Evolutionary conservation across 2,113 vertebrate species (phyloP).

Genomic region (Sapajus apella): DNA sequence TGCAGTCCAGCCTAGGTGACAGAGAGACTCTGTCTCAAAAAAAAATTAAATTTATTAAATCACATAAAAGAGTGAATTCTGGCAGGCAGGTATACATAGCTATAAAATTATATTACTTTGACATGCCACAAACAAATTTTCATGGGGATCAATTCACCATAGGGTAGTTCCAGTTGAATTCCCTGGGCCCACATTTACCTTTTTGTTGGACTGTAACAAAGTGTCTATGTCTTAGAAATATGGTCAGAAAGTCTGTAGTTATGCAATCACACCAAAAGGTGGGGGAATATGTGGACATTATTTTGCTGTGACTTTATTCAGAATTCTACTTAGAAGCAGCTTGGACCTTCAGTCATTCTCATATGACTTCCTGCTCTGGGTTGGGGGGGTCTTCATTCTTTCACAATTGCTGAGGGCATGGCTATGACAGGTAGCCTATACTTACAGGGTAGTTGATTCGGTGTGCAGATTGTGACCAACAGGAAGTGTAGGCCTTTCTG

Average conservation of each 20-base stretch:
- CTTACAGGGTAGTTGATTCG: background rate
- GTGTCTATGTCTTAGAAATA: slow-evolving; percentile 16
- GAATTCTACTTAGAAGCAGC: background rate
- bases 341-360: background rate
- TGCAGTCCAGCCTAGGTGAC: no score
- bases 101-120: slow-evolving; percentile 51
- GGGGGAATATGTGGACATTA: background rate
- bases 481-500: background rate
- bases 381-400: background rate
- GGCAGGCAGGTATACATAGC: slow-evolving; percentile 22
- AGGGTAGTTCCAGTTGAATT: slow-evolving; percentile 29
- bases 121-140: slow-evolving; percentile 25
- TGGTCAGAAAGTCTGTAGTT: background rate
- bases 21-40: no score
- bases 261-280: background rate
- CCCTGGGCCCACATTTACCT: background rate
- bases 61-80: slow-evolving; percentile 29
- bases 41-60: slow-evolving; percentile 43
- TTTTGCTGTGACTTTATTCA: background rate
- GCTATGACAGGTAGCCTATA: background rate
- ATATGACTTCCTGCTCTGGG: background rate
- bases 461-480: background rate
- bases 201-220: slow-evolving; percentile 25
- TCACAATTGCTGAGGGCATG: background rate
- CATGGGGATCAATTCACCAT: background rate